These are phyloP conservation scores for Cassiopea xamachana DNA, from an alignment of 30 jellyfish, hydroid and myxozoan genomes.

Conservation along the genomic window DNA sequence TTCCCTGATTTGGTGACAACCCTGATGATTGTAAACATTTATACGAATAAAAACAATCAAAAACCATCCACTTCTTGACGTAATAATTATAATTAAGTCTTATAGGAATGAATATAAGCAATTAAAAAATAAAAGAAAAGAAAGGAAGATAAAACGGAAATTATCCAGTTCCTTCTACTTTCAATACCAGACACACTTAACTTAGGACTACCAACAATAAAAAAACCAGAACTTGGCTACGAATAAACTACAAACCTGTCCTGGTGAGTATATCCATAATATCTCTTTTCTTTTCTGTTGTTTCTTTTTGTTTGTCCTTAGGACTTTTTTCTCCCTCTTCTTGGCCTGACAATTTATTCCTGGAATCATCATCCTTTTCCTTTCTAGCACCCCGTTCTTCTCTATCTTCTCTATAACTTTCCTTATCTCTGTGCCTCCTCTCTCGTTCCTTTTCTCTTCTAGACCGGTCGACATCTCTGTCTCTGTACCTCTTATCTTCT, in stretches of 20 bases:
- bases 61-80: no score
- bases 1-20: no score
- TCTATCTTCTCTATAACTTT: constrained; percentile 5
- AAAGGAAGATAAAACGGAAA: no score
- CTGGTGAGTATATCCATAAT: constrained; percentile 83
- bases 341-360: background rate
- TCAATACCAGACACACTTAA: background rate
- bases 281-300: constrained; percentile 64
- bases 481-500: constrained; percentile 11
- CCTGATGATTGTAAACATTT: no score
- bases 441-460: constrained; percentile 1
- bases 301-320: constrained; percentile 21
- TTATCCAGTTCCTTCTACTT: background rate
- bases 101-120: no score
- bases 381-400: constrained; percentile 34
- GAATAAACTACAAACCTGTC: constrained; percentile 67
- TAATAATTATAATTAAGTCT: no score
- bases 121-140: no score
- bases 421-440: constrained; percentile 18
- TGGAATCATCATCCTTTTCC: constrained; percentile 2
- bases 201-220: background rate
- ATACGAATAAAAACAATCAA: no score
- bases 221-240: background rate
- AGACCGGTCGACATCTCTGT: constrained; percentile 6
- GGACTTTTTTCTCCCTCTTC: background rate